A percentile compares a stretch with the other conserved stretches of the same genome.
phyloP scores from a whole-genome alignment of 2,113 vertebrate species.

The Hippocampus barbouri region DNA sequence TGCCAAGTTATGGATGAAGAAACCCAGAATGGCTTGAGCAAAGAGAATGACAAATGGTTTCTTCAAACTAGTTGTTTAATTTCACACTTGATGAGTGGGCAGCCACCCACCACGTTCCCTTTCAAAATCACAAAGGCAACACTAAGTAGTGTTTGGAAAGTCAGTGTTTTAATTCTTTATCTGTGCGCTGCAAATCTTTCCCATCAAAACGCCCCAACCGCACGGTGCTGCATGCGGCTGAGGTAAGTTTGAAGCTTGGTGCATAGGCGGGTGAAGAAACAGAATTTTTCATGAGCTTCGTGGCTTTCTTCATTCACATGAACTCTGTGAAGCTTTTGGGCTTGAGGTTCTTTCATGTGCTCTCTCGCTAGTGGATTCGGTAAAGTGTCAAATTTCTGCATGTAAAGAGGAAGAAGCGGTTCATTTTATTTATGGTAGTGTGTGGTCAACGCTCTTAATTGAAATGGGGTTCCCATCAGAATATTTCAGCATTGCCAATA shows the following conservation, averaged over 20 bases:
- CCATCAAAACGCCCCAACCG: not conserved
- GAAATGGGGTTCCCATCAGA: not conserved
- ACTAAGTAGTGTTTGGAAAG: not conserved
- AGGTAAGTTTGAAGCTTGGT: constrained; percentile 38
- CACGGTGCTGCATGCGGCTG: constrained; percentile 19
- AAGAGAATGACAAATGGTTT: too few relatives aligned
- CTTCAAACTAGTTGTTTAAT: too few relatives aligned
- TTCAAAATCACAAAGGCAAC: not conserved
- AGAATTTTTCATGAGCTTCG: constrained; percentile 54
- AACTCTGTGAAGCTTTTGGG: constrained; percentile 47
- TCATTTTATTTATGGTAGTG: constrained; percentile 1
- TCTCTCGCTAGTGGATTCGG: constrained; percentile 42
- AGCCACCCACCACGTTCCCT: not conserved
- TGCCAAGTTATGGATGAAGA: too few relatives aligned
- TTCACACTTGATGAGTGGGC: too few relatives aligned
- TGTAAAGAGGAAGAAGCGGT: not conserved
- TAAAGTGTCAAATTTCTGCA: constrained; percentile 43
- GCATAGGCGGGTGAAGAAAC: constrained; percentile 47
- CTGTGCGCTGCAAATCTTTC: constrained; percentile 21
- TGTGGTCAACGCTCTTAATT: not conserved
- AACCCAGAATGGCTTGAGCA: too few relatives aligned
- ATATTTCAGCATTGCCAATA: too few relatives aligned
- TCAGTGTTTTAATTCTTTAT: not conserved
- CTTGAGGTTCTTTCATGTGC: constrained; percentile 44
- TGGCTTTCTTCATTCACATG: constrained; percentile 40